Evolutionary conservation across 2,113 vertebrate genomes (phyloP).

Genomic region (Toxostoma redivivum): DNA sequence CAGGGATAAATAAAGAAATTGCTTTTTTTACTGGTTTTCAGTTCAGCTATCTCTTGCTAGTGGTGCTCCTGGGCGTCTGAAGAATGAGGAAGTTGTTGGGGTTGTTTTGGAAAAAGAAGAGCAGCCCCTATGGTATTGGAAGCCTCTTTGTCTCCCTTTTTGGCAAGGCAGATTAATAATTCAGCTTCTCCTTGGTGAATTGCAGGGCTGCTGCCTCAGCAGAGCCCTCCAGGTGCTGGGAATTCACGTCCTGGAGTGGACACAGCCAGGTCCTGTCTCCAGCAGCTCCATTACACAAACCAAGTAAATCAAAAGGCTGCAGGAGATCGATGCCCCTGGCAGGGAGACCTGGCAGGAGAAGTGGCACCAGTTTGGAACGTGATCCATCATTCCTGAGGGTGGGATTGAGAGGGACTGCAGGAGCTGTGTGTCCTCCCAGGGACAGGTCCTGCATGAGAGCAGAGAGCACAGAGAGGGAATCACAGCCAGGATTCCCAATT

Average conservation of each 20-base stretch:
- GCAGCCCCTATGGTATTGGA: not conserved
- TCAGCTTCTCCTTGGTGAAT: not conserved
- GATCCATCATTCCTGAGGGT: not conserved
- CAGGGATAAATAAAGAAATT: not conserved
- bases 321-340: conserved; percentile 21
- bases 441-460: not conserved
- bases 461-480: not conserved
- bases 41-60: not conserved
- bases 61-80: not conserved
- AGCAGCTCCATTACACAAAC: not conserved
- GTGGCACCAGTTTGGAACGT: not conserved
- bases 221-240: not conserved
- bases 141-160: not conserved
- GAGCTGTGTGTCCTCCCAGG: not conserved
- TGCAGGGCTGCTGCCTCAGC: not conserved
- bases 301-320: conserved; percentile 24
- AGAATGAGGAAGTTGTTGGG: not conserved
- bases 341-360: not conserved
- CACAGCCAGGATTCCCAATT: not conserved
- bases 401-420: not conserved
- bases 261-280: not conserved
- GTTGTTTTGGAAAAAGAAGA: not conserved
- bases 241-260: not conserved
- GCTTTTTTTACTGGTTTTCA: not conserved
- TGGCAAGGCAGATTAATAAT: not conserved